A percentile compares a stretch with the other conserved stretches of the same genome.
phyloP scores from a whole-genome alignment of 2,113 vertebrate genomes.

The Gymnogyps californianus region DNA sequence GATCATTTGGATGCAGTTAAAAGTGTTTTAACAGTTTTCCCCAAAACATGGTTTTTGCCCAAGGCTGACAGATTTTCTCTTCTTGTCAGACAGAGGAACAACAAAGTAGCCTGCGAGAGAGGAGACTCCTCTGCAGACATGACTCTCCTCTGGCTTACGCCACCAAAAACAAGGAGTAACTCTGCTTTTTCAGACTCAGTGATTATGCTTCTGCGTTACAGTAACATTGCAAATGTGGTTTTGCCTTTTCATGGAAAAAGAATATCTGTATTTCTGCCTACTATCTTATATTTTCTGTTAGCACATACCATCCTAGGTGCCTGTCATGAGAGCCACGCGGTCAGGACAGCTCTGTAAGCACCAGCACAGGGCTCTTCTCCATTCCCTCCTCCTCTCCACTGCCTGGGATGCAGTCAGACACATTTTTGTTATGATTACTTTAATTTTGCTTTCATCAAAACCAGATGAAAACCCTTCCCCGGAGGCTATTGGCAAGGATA shows the following conservation, averaged over 20 bases:
- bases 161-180: background rate
- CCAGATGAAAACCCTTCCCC: background rate
- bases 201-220: background rate
- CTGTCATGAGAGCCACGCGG: accelerated
- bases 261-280: background rate
- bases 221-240: background rate
- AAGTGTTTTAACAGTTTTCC: background rate
- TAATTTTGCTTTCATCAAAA: background rate
- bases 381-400: background rate
- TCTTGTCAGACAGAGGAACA: background rate
- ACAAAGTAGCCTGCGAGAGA: background rate
- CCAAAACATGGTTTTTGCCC: background rate
- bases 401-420: background rate
- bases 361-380: background rate
- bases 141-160: background rate
- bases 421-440: background rate
- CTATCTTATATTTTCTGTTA: background rate
- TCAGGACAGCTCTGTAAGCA: background rate
- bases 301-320: accelerated
- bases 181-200: background rate
- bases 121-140: background rate
- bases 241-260: background rate
- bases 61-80: background rate
- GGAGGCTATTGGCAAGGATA: background rate
- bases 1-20: background rate